These are phyloP conservation scores for Porites lutea DNA, from an alignment of 64 coral and sea anemone species.

Conservation along the genomic window DNA sequence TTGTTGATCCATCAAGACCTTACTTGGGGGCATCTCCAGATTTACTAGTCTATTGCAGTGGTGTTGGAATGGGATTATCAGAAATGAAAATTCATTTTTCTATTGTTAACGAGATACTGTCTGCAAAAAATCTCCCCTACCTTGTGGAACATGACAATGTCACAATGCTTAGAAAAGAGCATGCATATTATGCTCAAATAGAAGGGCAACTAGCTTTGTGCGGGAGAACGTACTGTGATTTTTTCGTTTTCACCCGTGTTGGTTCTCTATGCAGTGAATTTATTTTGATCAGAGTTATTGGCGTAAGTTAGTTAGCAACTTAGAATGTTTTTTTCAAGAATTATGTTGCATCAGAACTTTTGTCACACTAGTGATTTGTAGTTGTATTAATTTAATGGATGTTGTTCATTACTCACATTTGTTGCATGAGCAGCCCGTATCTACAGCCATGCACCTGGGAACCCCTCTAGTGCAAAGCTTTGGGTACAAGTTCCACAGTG, in stretches of 20 bases:
- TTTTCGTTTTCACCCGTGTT: neutral
- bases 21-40: slow-evolving; percentile 69
- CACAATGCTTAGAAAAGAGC: slow-evolving; percentile 1
- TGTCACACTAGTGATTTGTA: neutral
- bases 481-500: slow-evolving; percentile 54
- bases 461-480: slow-evolving; percentile 18
- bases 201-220: slow-evolving; percentile 1
- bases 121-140: neutral
- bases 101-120: slow-evolving; percentile 18
- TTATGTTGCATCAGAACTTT: neutral
- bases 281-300: slow-evolving; percentile 19
- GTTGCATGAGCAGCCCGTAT: no score
- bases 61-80: slow-evolving; percentile 25
- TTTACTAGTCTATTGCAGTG: slow-evolving; percentile 47
- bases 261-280: neutral
- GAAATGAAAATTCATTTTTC: slow-evolving; percentile 61
- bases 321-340: neutral
- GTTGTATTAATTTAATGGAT: neutral
- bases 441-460: neutral
- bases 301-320: neutral
- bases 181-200: slow-evolving; percentile 28
- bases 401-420: neutral
- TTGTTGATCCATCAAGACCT: slow-evolving; percentile 32
- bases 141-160: neutral
- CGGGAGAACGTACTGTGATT: slow-evolving; percentile 15